Evolutionary conservation across 2,113 vertebrate genomes (phyloP).

Genomic region (Sceloporus tristichus): DNA sequence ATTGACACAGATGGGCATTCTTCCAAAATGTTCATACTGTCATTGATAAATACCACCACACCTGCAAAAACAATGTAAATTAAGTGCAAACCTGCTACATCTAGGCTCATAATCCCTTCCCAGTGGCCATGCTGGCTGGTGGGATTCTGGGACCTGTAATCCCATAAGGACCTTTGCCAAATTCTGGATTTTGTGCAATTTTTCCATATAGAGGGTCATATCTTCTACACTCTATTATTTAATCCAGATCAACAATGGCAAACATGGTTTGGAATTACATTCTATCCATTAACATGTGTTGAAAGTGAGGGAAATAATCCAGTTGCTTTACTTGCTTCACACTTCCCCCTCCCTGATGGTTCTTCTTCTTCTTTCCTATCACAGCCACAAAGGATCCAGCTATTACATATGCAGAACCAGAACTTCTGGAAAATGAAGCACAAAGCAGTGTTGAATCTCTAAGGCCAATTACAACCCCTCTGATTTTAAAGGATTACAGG

Average conservation of each 20-base stretch:
- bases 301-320: slow-evolving; percentile 9
- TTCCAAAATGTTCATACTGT: neutral
- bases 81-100: neutral
- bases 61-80: neutral
- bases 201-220: slow-evolving; percentile 51
- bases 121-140: neutral
- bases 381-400: slow-evolving; percentile 70
- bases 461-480: slow-evolving; percentile 79
- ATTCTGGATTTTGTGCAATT: slow-evolving; percentile 34
- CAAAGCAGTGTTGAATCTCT: slow-evolving; percentile 73
- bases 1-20: neutral
- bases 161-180: neutral
- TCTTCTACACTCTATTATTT: slow-evolving; percentile 55
- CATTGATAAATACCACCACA: neutral
- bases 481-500: slow-evolving; percentile 79
- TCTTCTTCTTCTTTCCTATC: slow-evolving; percentile 28
- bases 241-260: slow-evolving; percentile 56
- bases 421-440: slow-evolving; percentile 77
- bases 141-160: neutral
- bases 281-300: neutral
- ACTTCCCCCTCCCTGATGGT: neutral
- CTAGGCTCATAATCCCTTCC: neutral
- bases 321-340: slow-evolving; percentile 15
- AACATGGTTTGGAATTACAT: neutral
- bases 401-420: slow-evolving; percentile 77